Percentiles rank a stretch among this genome's conserved stretches.
Conservation (phyloP, 1,140 invertebrate genomes). For the Rhopalosiphum maidis region DNA sequence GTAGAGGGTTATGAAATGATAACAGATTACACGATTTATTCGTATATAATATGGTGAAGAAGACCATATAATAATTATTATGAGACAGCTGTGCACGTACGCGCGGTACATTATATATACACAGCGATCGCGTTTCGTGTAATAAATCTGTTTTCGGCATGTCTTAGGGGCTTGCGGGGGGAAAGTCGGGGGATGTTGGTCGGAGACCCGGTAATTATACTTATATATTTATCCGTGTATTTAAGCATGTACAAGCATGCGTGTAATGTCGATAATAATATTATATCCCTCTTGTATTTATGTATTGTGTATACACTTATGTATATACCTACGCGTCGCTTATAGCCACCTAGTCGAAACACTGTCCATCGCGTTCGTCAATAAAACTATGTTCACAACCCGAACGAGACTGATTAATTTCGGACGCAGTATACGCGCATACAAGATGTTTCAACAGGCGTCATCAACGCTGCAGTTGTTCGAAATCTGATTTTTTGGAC, state of each 20-base stretch:
- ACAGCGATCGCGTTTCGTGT: neutral
- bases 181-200: neutral
- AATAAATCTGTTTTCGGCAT: constrained; percentile 20
- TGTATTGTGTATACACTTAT: neutral
- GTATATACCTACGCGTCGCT: no score
- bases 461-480: no score
- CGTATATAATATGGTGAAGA: neutral
- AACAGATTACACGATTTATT: constrained; percentile 23
- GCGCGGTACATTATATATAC: neutral
- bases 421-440: neutral
- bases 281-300: neutral
- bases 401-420: neutral
- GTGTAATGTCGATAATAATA: neutral
- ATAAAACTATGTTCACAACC: neutral
- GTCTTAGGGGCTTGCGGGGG: neutral
- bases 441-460: no score
- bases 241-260: neutral
- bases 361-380: neutral
- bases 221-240: neutral
- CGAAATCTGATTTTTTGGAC: no score
- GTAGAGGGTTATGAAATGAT: constrained; percentile 25
- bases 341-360: no score
- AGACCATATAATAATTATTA: neutral
- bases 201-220: neutral
- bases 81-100: neutral